phyloP scores from a whole-genome alignment of 2,888 invertebrate genomes.

The Amblyjoppa proteus region DNA sequence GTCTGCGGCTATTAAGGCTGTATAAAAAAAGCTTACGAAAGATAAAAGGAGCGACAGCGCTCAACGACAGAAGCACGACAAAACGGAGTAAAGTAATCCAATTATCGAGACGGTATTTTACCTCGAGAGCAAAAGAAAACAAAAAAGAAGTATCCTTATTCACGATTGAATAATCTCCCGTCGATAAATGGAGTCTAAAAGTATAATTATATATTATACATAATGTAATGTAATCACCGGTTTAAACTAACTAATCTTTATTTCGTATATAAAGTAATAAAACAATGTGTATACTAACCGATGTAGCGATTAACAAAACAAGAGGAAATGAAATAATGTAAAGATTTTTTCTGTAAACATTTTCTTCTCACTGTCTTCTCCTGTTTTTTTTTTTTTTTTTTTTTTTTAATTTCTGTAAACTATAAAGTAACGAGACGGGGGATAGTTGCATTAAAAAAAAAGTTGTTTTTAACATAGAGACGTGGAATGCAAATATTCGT shows the following conservation, averaged over 20 bases:
- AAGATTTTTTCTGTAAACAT: conserved; percentile 64
- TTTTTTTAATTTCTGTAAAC: neutral
- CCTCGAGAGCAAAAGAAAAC: neutral
- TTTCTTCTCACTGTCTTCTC: neutral
- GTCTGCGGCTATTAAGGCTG: conserved; percentile 63
- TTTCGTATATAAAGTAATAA: conserved; percentile 78
- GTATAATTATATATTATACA: conserved; percentile 75
- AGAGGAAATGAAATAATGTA: conserved; percentile 55
- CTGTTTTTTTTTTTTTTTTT: neutral
- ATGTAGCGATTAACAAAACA: conserved; percentile 54
- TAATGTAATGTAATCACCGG: conserved; percentile 79
- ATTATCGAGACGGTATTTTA: conserved; percentile 18
- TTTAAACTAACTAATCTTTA: conserved; percentile 80
- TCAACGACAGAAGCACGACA: conserved; percentile 69
- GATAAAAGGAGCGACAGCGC: conserved; percentile 57
- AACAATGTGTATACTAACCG: conserved; percentile 80
- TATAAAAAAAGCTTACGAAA: conserved; percentile 69
- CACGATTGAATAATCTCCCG: conserved; percentile 68
- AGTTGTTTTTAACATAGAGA: too few species aligned
- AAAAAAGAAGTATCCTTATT: conserved; percentile 24
- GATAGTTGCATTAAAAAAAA: neutral
- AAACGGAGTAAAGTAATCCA: conserved; percentile 55
- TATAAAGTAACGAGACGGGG: neutral
- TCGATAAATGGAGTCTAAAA: conserved; percentile 60
- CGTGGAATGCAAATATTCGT: too few species aligned